These are phyloP conservation scores for Takifugu rubripes DNA, from an alignment of 2,797 vertebrate genomes.

Conservation along the genomic window DNA sequence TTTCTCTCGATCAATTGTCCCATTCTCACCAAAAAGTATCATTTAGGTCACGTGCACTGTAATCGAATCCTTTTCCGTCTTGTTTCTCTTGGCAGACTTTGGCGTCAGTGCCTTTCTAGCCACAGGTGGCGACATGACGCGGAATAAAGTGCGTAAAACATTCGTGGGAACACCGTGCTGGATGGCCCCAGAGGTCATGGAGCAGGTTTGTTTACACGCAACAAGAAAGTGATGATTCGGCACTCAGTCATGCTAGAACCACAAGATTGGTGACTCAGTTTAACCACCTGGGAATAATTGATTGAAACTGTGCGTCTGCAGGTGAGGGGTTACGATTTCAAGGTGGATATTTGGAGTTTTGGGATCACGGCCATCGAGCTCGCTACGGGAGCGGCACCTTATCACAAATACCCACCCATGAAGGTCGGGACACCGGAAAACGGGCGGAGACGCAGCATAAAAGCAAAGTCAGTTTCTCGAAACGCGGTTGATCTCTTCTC, in stretches of 20 bases:
- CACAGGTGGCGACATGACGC: constrained; percentile 94
- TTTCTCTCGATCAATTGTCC: not conserved
- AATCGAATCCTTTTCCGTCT: not conserved
- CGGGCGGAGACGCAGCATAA: not conserved
- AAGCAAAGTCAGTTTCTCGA: not conserved
- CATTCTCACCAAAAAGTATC: not conserved
- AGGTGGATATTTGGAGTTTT: constrained; percentile 98
- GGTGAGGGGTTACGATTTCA: constrained; percentile 97
- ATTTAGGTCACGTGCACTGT: not conserved
- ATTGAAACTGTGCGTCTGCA: constrained; percentile 45
- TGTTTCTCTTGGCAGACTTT: constrained; percentile 78
- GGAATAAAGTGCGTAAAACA: constrained; percentile 97
- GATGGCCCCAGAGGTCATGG: constrained; percentile 99
- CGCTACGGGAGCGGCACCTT: constrained; percentile 92
- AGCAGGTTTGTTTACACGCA: constrained; percentile 79
- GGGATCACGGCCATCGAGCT: constrained; percentile 96
- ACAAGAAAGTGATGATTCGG: too few species aligned
- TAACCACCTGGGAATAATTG: too few species aligned
- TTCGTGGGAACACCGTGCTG: constrained; percentile 98
- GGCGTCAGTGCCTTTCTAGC: constrained; percentile 96
- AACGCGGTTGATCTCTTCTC: not conserved
- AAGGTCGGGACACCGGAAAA: constrained; percentile 73
- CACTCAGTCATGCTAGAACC: not conserved
- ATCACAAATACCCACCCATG: constrained; percentile 97
- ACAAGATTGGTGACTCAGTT: too few species aligned